Percentiles rank a stretch among this genome's conserved stretches.
Conservation (phyloP, 1,140 invertebrate genomes). For the Pogonomyrmex californicus region DNA sequence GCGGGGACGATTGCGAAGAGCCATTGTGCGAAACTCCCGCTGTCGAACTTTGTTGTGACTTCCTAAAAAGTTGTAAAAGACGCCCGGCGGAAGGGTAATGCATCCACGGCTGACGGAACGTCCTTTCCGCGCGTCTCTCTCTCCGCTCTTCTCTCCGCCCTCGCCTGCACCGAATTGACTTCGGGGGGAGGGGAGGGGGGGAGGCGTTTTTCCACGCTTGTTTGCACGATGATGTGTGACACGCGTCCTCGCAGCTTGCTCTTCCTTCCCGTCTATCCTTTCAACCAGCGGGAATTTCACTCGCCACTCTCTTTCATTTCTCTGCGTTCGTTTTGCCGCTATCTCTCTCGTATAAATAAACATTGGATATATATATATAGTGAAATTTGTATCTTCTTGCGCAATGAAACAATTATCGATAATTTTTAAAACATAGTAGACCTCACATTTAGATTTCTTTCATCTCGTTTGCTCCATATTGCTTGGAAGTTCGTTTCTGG, state of each 20-base stretch:
- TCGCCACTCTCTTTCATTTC: slow-evolving; percentile 13
- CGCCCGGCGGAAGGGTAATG: slow-evolving; percentile 67
- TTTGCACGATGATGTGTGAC: slow-evolving; percentile 66
- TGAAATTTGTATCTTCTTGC: background rate
- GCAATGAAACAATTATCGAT: too few relatives aligned
- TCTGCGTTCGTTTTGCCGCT: background rate
- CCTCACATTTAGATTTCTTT: background rate
- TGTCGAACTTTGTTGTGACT: slow-evolving; percentile 77
- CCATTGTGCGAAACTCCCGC: slow-evolving; percentile 74
- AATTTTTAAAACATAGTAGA: too few relatives aligned
- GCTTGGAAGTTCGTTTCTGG: background rate
- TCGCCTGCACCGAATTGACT: slow-evolving; percentile 66
- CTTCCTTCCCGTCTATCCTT: background rate
- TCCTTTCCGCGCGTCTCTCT: slow-evolving; percentile 60
- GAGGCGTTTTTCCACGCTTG: slow-evolving; percentile 68
- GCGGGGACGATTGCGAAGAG: slow-evolving; percentile 48
- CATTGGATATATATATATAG: slow-evolving; percentile 18
- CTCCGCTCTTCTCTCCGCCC: slow-evolving; percentile 4
- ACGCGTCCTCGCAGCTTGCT: slow-evolving; percentile 25
- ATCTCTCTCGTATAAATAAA: background rate
- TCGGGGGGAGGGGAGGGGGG: too few relatives aligned
- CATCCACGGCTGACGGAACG: slow-evolving; percentile 69
- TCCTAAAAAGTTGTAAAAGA: slow-evolving; percentile 77
- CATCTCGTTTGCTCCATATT: background rate
- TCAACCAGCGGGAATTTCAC: background rate